A percentile compares a stretch with the other conserved stretches of the same genome.
phyloP scores from a whole-genome alignment of 2,113 vertebrate genomes.

The Carassius auratus region DNA sequence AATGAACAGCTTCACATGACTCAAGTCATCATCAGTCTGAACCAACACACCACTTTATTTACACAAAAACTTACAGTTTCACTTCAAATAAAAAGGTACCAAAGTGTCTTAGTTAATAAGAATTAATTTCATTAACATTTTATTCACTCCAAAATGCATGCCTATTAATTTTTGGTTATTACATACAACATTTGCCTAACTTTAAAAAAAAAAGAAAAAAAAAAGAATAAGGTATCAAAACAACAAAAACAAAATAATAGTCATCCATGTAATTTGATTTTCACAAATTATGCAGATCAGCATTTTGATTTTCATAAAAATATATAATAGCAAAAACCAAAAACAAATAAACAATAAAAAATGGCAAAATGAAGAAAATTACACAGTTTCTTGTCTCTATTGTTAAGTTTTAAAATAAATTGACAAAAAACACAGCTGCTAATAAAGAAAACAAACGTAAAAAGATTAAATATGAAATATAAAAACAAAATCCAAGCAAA shows the following conservation, averaged over 20 bases:
- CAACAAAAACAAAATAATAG: not conserved
- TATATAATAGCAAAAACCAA: not conserved
- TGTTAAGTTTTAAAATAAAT: not conserved
- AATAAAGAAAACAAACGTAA: not conserved
- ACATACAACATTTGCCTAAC: not conserved
- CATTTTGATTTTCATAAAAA: not conserved
- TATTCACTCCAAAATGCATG: not conserved
- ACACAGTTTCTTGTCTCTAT: not conserved
- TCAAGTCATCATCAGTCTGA: not conserved
- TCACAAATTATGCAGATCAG: not conserved
- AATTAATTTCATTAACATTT: not conserved
- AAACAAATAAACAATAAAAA: too few relatives aligned
- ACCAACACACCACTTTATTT: not conserved
- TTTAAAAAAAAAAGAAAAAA: not conserved
- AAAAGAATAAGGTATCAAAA: not conserved
- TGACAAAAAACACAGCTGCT: too few relatives aligned
- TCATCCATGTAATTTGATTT: not conserved
- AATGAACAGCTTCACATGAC: not conserved
- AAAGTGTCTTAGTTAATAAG: not conserved
- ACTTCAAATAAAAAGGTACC: constrained; percentile 1
- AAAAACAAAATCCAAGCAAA: not conserved
- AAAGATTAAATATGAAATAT: not conserved
- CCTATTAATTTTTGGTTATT: not conserved
- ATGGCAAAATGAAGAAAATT: not conserved
- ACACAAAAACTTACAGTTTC: not conserved